Base-by-base conservation (phyloP, 2,888 invertebrate species). In the Eutolmus rufibarbis region DNA sequence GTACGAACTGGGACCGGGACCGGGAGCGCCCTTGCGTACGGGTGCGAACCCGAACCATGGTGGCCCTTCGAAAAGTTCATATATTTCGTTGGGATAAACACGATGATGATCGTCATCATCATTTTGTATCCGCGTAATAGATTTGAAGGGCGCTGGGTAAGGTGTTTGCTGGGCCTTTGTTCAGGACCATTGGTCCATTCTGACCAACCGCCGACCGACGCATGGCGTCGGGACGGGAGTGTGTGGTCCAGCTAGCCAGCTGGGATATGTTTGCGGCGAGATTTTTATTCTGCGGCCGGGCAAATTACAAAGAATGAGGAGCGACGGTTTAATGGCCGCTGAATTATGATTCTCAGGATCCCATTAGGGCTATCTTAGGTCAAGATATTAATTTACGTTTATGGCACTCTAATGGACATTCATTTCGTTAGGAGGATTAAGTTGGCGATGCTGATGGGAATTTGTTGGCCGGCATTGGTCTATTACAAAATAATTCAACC, bases 71-170 rank as follows among this genome's bases (percentile, higher is more conserved):
- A 31, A 74, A 79, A 66, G 86, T 76, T 88, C 87, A 86, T 86
- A 88, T 86, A 87, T 88, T 87, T 88, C 82, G 56, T 37, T 57
- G 82, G 84, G 87, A 88, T 87, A 86, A 88, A 86, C 87, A 86
- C 74, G 74, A 88, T 81, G 86, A 85, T 77, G 79, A 86, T 86
- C 87, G 78, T 84, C 88, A 82, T 88, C 86, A 88, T 88, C 88
- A 88, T 88, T 85, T 74, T 74, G 85, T 74, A 74, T 85, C 74
- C 85, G 85, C 85, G 85, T 85, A 85, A 85, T 85, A 85, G 85
- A 85, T 85, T 85, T 51, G 85, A 85, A 85, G 46, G 85, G 74
- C 19, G 66, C 16, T 34, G 14, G 16, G 74, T 16, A 74, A 85
- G 85, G 74, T 85, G 85, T 85, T 74, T 85, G 85, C 14, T 37